Base-by-base conservation (phyloP, 2,888 invertebrate genomes). In the Lampropteryx suffumata region DNA sequence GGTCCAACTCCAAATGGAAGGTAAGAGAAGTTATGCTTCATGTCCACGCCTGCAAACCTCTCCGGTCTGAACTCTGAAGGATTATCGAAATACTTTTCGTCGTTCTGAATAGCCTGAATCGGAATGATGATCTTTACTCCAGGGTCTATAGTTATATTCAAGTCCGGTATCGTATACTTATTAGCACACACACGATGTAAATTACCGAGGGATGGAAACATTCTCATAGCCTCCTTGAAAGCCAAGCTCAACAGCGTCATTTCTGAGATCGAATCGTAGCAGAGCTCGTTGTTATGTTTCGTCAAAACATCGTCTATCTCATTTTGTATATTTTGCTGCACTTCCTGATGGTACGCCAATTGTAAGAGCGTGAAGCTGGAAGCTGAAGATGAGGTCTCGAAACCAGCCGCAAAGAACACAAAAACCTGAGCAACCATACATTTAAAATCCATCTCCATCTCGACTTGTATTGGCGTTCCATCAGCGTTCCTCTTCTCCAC, bases 351-450 rank as follows among this genome's bases (percentile, higher is more conserved):
- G 28, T 67, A 76, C 0, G 90, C 88, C 0, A 91, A 68, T 50
- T 82, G 71, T 46, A 86, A 83, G 11, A 86, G 62, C 8, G 74
- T 69, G 42, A 66, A 84, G 47, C 84, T 84, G 1, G 87, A 79
- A 1, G 84, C 76, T 0, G 83, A 82, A 0, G 90, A 85, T 0
- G 88, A 85, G 0, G 90, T 89, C 57, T 90, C 89, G 27, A 84
- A 90, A 2, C 91, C 90, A n/a, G 88, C 90, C 4, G 70, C 76
- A 24, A 86, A 85, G 59, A 85, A 85, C 8, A 84, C 55, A 12
- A 80, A 79, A 3, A 80, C 72, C 59, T 84, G 84, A 2, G 84
- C 80, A 1, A 62, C 72, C 56, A 84, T 65, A 32, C 67, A 62
- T 10, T 60, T 44, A 0, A 69, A 53, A 35, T 74, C 71, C 66